Evolutionary conservation across 2,888 invertebrate genomes (phyloP).

Genomic region (Willowsia nigromaculata): DNA sequence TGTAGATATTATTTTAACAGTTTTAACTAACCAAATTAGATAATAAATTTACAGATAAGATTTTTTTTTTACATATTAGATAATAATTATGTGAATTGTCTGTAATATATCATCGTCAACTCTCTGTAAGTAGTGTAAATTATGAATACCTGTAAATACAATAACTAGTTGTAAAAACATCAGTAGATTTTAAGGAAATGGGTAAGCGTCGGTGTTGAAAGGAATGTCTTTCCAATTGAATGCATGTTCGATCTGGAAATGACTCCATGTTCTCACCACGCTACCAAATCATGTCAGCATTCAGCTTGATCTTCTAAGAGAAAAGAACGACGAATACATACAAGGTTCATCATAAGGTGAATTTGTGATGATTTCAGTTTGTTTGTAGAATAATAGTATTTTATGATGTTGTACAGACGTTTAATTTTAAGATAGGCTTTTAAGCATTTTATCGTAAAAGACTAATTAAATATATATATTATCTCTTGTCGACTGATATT

Average conservation of each 20-base stretch:
- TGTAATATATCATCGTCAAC: not conserved
- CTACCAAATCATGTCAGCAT: conserved; percentile 68
- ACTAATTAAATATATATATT: too few relatives aligned
- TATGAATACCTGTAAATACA: not conserved
- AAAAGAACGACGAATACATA: conserved; percentile 56
- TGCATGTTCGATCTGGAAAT: not conserved
- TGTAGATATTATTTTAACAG: conserved; percentile 43
- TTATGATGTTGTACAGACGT: conserved; percentile 37
- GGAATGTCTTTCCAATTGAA: not conserved
- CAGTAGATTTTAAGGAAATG: conserved; percentile 54
- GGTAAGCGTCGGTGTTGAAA: conserved; percentile 46
- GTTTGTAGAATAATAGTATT: conserved; percentile 28
- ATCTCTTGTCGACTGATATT: not conserved
- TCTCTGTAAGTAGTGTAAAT: conserved; percentile 1
- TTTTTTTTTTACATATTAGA: too few relatives aligned
- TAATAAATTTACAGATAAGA: too few relatives aligned
- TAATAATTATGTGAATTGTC: not conserved
- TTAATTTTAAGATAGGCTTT: not conserved
- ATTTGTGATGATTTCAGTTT: conserved; percentile 66
- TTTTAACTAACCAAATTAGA: not conserved
- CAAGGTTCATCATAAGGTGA: conserved; percentile 65
- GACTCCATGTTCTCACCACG: not conserved
- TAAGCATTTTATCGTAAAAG: conserved; percentile 21
- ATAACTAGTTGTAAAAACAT: not conserved
- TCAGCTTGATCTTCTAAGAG: conserved; percentile 67